Evolutionary conservation across 2,113 vertebrate species (phyloP).

Genomic region (Macquaria ambigua): DNA sequence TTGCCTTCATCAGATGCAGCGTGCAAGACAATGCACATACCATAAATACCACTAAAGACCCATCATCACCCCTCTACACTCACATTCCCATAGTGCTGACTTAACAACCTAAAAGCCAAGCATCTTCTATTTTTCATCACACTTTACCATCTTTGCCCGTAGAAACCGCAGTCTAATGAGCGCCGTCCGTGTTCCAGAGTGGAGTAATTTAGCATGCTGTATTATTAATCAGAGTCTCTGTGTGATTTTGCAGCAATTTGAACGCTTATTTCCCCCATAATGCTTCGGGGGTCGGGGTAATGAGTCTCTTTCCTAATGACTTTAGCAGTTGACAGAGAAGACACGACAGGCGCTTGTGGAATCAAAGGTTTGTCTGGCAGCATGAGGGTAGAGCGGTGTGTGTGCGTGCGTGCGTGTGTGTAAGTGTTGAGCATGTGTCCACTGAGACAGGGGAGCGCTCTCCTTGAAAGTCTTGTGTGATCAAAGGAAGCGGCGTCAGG

Average conservation of each 20-base stretch:
- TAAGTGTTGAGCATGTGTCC: constrained; percentile 36
- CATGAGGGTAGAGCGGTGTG: constrained; percentile 21
- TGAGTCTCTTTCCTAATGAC: constrained; percentile 77
- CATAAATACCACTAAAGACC: neutral
- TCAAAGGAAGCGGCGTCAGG: constrained; percentile 47
- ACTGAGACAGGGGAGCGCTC: constrained; percentile 41
- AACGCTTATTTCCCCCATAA: constrained; percentile 74
- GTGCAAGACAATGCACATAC: neutral
- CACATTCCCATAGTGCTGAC: constrained; percentile 14
- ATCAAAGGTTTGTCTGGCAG: constrained; percentile 71
- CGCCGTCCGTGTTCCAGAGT: constrained; percentile 49
- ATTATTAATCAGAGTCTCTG: constrained; percentile 81
- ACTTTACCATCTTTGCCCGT: constrained; percentile 45
- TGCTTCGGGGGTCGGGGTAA: constrained; percentile 68
- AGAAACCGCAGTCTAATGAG: constrained; percentile 66
- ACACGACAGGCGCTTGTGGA: constrained; percentile 68
- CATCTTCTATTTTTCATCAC: constrained; percentile 42
- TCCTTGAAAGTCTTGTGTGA: constrained; percentile 47
- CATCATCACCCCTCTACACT: neutral
- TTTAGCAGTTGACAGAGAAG: constrained; percentile 68
- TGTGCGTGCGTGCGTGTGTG: constrained; percentile 28
- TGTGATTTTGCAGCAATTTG: constrained; percentile 78
- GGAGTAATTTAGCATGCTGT: constrained; percentile 69
- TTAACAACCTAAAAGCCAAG: constrained; percentile 31
- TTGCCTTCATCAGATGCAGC: constrained; percentile 15